phyloP scores from a whole-genome alignment of 1,140 invertebrate species.

The Stegodyphus dumicola region DNA sequence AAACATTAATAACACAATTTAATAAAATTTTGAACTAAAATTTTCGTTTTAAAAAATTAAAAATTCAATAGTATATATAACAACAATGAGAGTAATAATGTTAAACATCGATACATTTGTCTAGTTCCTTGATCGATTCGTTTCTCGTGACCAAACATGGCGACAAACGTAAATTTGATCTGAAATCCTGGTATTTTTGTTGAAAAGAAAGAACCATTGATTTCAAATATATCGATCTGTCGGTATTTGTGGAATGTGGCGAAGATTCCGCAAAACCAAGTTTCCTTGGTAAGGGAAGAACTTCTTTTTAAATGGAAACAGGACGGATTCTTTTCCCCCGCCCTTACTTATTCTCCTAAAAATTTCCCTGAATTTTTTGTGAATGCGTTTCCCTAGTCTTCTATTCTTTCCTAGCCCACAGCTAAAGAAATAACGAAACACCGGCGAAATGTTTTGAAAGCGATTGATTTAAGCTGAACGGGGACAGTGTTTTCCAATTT shows the following conservation, averaged over 20 bases:
- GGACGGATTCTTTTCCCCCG: background rate
- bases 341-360: too few species aligned
- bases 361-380: too few species aligned
- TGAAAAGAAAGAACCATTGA: conserved; percentile 45
- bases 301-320: conserved; percentile 37
- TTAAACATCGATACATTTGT: too few species aligned
- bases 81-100: too few species aligned
- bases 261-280: conserved; percentile 46
- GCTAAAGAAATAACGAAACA: conserved; percentile 4
- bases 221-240: conserved; percentile 52
- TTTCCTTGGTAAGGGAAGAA: conserved; percentile 11
- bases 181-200: background rate
- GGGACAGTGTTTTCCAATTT: conserved; percentile 40
- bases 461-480: conserved; percentile 44
- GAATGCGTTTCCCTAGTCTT: too few species aligned
- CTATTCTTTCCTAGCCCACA: conserved; percentile 9
- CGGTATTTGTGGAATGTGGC: conserved; percentile 53
- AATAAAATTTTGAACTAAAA: too few species aligned
- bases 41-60: too few species aligned
- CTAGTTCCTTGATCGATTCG: too few species aligned
- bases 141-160: too few species aligned
- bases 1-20: too few species aligned
- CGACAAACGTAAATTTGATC: too few species aligned
- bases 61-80: too few species aligned
- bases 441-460: conserved; percentile 42